phyloP scores from a whole-genome alignment of 2,113 vertebrate species.

The Pontoporia blainvillei region DNA sequence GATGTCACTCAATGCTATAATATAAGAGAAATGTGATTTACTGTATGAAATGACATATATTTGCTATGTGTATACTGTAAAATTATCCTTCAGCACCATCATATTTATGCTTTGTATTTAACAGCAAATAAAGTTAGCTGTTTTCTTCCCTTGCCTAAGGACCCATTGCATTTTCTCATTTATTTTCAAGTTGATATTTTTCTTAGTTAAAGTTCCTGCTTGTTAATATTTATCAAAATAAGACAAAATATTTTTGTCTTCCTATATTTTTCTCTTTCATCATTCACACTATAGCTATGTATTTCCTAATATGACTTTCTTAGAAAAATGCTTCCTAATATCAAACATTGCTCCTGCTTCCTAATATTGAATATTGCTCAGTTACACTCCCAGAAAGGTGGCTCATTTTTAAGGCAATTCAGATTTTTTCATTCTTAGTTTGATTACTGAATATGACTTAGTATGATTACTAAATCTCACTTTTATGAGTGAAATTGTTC shows the following conservation, averaged over 20 bases:
- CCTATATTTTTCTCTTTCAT: background rate
- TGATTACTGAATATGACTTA: background rate
- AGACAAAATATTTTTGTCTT: background rate
- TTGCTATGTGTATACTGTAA: background rate
- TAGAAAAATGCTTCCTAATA: background rate
- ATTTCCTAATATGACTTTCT: background rate
- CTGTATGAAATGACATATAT: background rate
- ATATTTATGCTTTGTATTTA: background rate
- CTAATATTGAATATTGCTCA: background rate
- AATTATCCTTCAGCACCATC: background rate
- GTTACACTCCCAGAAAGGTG: background rate
- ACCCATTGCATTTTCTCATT: background rate
- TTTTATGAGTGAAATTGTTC: background rate
- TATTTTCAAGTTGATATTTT: background rate
- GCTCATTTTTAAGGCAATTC: background rate
- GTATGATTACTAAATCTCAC: background rate
- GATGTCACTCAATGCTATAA: conserved; percentile 40
- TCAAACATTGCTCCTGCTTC: background rate
- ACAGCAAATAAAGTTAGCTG: background rate
- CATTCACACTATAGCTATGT: background rate
- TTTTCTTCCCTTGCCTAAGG: background rate
- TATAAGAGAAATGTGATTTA: conserved; percentile 51
- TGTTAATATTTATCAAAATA: background rate
- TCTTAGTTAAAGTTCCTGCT: background rate
- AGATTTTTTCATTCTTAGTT: background rate